A percentile compares a stretch with the other conserved stretches of the same genome.
Evolutionary conservation across 1,140 invertebrate genomes (phyloP).

Genomic region (Wasmannia auropunctata): DNA sequence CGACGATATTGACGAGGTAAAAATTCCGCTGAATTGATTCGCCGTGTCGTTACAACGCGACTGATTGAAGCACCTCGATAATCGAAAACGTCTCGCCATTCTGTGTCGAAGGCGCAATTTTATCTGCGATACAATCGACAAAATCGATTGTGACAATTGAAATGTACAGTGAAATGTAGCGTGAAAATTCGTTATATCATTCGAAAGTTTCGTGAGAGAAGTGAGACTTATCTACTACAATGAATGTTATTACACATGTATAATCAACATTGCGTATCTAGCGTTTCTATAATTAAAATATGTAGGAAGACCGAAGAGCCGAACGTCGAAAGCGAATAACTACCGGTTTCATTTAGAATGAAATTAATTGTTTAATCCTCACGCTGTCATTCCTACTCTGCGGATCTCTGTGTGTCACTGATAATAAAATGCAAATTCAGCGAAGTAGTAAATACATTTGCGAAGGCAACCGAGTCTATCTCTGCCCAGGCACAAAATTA

Average conservation of each 20-base stretch:
- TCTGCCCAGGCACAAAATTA: not conserved
- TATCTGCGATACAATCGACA: not conserved
- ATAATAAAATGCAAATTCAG: conserved; percentile 39
- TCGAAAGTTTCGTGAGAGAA: not conserved
- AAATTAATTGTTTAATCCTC: not conserved
- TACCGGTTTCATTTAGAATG: not conserved
- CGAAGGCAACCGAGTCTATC: not conserved
- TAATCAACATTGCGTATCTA: not conserved
- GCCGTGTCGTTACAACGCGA: not conserved
- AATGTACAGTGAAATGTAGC: not conserved
- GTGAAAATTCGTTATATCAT: not conserved
- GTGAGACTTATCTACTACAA: not conserved
- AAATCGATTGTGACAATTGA: not conserved
- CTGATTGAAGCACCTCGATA: not conserved
- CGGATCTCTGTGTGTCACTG: too few relatives aligned
- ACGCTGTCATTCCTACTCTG: too few relatives aligned
- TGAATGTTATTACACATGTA: not conserved
- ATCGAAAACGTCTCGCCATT: not conserved
- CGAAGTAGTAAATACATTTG: not conserved
- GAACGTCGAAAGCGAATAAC: not conserved
- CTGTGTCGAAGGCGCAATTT: not conserved
- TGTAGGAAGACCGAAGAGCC: too few relatives aligned
- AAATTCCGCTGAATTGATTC: conserved; percentile 16
- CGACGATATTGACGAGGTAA: not conserved
- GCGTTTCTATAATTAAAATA: not conserved